Base-by-base conservation (phyloP, 92 coral and sea anemone species). In the Nematostella vectensis region DNA sequence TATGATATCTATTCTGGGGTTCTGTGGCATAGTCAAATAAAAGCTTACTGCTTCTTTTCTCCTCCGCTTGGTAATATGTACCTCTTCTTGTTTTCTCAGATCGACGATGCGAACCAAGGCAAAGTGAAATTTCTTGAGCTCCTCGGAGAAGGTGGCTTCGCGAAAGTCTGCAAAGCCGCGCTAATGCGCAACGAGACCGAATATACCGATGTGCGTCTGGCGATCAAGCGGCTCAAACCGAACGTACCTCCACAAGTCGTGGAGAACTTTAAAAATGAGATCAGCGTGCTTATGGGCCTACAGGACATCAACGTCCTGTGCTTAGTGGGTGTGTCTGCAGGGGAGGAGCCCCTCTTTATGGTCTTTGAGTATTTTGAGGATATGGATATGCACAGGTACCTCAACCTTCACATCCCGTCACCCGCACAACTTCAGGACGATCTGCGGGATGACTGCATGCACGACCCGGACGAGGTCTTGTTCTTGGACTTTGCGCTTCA, bases 351-450 rank as follows among this genome's bases (percentile, higher is more conserved):
- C 1, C 79, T 63, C 11, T 87, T 86, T 55, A 83, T 87, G 86
- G 88, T 91, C 18, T 91, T 91, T 55, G 98, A 91, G 57, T 91
- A 87, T 54, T 77, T 55, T 43, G 66, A 73, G 26, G 98, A 87
- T 31, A 74, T 76, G 64, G 95, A 91, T 57, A 72, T 91, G 9
- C 67, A 82, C 50, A 81, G 75, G 3, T 87, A 55, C 67, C 44
- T 91, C 20, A 47, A 68, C 11, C 58, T 63, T 3, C 68, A 71
- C 59, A 57, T 44, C 11, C 89, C 89, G 4, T 65, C 79, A 27
- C 51, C 51, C 4, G 15, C 42, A 8, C n/a, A n/a, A n/a, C n/a
- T n/a, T n/a, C n/a, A n/a, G n/a, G n/a, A n/a, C n/a, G n/a, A n/a
- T n/a, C 40, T 33, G 6, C 40, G 40, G 40, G 8, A 33, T 6